Base-by-base conservation (phyloP, 2,888 invertebrate species). In the Drosophila kokeensis region DNA sequence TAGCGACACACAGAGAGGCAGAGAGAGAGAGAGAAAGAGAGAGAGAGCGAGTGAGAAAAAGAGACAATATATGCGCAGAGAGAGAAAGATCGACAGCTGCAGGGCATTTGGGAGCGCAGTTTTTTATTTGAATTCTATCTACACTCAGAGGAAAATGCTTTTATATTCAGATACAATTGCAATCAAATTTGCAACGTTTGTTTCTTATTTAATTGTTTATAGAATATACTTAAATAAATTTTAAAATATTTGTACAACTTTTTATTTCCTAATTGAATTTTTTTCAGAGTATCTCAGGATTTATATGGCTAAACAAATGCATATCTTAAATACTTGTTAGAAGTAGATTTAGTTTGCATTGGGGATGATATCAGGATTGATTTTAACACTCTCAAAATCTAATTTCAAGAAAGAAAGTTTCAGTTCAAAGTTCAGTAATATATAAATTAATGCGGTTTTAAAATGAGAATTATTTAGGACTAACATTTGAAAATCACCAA, bases 51-150 rank as follows among this genome's bases (percentile, higher is more conserved):
- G 60, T 45, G 30, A 32, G 57, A 58, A 42, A 27, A 40, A 54
- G 21, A 52, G 38, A 57, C 52, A 48, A 21, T 13, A 29, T 34
- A 49, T 49, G 64, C 57, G 67, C 54, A 66, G 8, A 24, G 24
- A 45, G 49, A 49, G 30, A 11, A 34, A 42, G 36, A 50, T 15
- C 27, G 40, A n/a, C 18, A 32, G 7, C 21, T 34, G 24, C 30
- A 42, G 57, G 49, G 32, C 40, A 40, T 29, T 8, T 49, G 55
- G 36, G 27, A 27, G 48, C 24, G 30, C 62, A 42, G 11, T 13
- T 42, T 50, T 42, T 66, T 21, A 36, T 15, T 50, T 62, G 32
- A 45, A 38, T 42, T 54, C 3, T 27, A 38, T 7, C 13, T 54
- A 18, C 54, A 53, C 52, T 53, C 15, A 10, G 32, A 34, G 32